Percentiles rank a stretch among this genome's conserved stretches.
Evolutionary conservation across 2,888 invertebrate species (phyloP).

Genomic region (Yponomeuta evonymella): DNA sequence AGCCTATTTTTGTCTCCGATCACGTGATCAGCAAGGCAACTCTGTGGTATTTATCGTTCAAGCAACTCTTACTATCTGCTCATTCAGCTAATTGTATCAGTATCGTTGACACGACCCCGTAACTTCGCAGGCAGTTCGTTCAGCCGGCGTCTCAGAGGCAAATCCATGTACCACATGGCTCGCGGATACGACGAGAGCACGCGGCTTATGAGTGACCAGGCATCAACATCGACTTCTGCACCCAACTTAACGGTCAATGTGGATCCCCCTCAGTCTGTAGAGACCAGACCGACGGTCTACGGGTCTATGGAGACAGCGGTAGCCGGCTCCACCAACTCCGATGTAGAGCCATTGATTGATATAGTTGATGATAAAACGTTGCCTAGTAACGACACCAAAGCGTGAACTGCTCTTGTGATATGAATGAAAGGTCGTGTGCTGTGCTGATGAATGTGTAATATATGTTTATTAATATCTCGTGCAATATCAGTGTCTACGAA

Average conservation of each 20-base stretch:
- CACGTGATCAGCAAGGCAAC: no score
- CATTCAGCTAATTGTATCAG: no score
- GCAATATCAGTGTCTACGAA: no score
- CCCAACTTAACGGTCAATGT: constrained; percentile 47
- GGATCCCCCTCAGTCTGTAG: constrained; percentile 41
- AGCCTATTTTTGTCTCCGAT: no score
- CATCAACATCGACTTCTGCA: constrained; percentile 53
- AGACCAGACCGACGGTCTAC: constrained; percentile 40
- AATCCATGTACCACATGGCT: constrained; percentile 83
- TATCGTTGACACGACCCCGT: background rate
- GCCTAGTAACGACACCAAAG: constrained; percentile 38
- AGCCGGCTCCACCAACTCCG: constrained; percentile 39
- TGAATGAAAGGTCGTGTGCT: background rate
- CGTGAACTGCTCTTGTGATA: constrained; percentile 27
- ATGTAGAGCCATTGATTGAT: constrained; percentile 50
- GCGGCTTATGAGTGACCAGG: constrained; percentile 49
- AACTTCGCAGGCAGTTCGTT: constrained; percentile 79
- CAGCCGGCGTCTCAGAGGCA: constrained; percentile 85
- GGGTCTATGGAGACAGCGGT: constrained; percentile 57
- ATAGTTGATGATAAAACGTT: constrained; percentile 27
- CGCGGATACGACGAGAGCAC: constrained; percentile 80
- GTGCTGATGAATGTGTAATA: background rate
- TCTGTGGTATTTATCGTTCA: no score
- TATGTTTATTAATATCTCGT: no score
- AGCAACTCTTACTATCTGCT: no score